A percentile compares a stretch with the other conserved stretches of the same genome.
Evolutionary conservation across 2,113 vertebrate species (phyloP).

Genomic region (Eupsittula cactorum): DNA sequence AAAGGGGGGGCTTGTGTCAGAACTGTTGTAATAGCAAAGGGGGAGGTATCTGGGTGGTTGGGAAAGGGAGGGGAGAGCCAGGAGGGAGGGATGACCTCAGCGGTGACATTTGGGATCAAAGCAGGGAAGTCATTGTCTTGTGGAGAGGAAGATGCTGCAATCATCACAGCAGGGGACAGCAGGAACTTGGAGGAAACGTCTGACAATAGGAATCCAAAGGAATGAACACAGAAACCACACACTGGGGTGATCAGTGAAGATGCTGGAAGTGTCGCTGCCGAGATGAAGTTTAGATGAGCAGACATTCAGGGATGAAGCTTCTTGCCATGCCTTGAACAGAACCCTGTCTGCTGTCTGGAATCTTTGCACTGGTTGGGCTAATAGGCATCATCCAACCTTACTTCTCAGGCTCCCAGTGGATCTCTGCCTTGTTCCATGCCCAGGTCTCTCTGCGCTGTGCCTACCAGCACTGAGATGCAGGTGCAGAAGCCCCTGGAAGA

Average conservation of each 20-base stretch:
- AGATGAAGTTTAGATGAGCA: neutral
- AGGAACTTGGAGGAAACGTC: neutral
- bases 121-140: neutral
- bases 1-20: neutral
- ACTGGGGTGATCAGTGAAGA: neutral
- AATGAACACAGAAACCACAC: neutral
- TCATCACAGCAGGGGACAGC: neutral
- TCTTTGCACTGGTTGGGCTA: neutral
- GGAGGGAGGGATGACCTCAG: neutral
- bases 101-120: neutral
- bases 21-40: neutral
- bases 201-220: neutral
- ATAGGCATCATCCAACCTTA: neutral
- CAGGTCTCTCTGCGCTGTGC: rapidly evolving
- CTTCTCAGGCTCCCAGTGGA: neutral
- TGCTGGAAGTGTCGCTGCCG: neutral
- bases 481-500: neutral
- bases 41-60: neutral
- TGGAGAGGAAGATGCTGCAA: neutral
- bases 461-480: neutral
- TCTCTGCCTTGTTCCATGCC: neutral
- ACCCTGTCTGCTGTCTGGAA: neutral
- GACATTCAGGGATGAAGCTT: neutral
- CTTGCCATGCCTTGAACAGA: neutral
- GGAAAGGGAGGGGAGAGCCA: neutral